Evolutionary conservation across 2,888 invertebrate species (phyloP).

Genomic region (Hylaea fasciaria): DNA sequence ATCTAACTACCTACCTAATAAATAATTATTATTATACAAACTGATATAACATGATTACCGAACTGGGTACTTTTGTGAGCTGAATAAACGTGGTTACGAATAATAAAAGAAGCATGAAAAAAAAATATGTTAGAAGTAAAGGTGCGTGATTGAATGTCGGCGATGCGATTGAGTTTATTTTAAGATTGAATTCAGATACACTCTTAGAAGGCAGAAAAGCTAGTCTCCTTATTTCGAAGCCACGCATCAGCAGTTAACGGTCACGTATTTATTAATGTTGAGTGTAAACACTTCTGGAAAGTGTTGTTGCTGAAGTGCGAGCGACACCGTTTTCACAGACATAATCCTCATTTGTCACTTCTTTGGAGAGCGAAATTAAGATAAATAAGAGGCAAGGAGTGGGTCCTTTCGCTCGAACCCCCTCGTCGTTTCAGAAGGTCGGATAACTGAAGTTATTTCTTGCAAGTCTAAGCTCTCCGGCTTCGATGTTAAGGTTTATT

Average conservation of each 20-base stretch:
- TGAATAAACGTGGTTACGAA: too few species aligned
- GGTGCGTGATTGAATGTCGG: too few species aligned
- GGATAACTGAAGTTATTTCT: conserved; percentile 41
- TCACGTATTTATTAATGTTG: conserved; percentile 27
- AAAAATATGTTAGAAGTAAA: too few species aligned
- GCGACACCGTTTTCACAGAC: conserved; percentile 62
- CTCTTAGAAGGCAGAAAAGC: too few species aligned
- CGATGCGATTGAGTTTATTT: too few species aligned
- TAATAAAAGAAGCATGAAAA: too few species aligned
- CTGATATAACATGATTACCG: too few species aligned
- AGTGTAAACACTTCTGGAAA: conserved; percentile 47
- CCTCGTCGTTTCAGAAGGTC: conserved; percentile 57
- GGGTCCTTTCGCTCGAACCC: conserved; percentile 74
- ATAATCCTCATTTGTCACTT: conserved; percentile 76
- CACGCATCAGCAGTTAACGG: conserved; percentile 11
- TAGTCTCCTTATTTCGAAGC: too few species aligned
- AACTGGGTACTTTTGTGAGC: too few species aligned
- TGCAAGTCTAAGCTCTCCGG: conserved; percentile 61
- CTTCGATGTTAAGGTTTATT: conserved; percentile 63
- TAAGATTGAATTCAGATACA: too few species aligned
- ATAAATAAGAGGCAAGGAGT: conserved; percentile 80
- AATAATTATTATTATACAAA: too few species aligned
- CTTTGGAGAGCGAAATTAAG: conserved; percentile 77
- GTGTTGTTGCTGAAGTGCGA: conserved; percentile 45
- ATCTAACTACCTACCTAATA: not conserved